Evolutionary conservation across 2,113 vertebrate genomes (phyloP), one percentile per base, ranked within the genome.

Genomic region (Willisornis vidua): DNA sequence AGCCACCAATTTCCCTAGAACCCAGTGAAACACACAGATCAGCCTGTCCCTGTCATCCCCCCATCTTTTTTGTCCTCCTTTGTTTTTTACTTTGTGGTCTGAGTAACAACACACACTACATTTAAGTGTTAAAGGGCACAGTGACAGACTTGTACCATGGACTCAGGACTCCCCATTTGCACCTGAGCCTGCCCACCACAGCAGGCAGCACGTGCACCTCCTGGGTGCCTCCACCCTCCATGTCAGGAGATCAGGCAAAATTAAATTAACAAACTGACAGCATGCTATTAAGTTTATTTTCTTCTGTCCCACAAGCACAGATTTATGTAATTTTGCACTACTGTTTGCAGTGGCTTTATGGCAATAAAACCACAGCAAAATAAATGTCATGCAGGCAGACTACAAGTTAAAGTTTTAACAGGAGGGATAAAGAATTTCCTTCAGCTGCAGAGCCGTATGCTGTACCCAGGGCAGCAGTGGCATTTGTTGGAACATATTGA

Each of bases 401-500:
- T 75, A 26, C 51, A 77, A 31, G 18, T 52, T 46, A 41, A 78
- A 71, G 23, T 65, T 78, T 85, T 73, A 75, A 75, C 3, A 35
- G 52, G 17, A 52, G 19, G 12, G 10, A 74, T n/a, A 29, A 63
- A 66, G 48, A 74, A 49, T 33, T 80, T 51, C 59, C 26, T 78
- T 81, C 51, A 39, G 55, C 33, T 81, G 76, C 39, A 81, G 31
- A 89, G 45, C 37, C 24, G 26, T 26, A 45, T 3, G 0, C 29
- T 59, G 31, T 23, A 87, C 68, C 73, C 3, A 0, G 17, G 66
- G 77, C 91, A 92, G 75, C 54, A 52, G 13, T 19, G 45, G 45
- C 81, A 93, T 92, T 91, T 94, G 89, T 58, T 78, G 84, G 77
- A 96, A 94, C 91, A 95, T 91, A 85, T 12, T 90, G 91, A 87